phyloP scores from a whole-genome alignment of 1,140 invertebrate species.

The Macrobrachium nipponense region DNA sequence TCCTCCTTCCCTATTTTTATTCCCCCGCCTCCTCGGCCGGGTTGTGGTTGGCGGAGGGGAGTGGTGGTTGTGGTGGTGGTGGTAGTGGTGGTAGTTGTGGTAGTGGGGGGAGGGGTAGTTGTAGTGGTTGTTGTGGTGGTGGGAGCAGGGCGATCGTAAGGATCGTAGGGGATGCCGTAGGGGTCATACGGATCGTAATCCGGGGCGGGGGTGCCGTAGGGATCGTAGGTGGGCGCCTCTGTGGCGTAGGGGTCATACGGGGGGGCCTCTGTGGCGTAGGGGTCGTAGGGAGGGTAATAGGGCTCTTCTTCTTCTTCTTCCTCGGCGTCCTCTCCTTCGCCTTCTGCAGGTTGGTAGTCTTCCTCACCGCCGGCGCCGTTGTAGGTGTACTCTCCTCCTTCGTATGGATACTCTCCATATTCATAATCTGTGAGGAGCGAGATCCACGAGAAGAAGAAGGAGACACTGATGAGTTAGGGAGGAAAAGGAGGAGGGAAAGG shows the following conservation, averaged over 20 bases:
- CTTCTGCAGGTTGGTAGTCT: slow-evolving; percentile 19
- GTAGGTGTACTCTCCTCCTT: slow-evolving; percentile 42
- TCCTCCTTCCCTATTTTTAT: slow-evolving; percentile 20
- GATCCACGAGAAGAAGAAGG: too few relatives aligned
- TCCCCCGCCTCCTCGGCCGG: not conserved
- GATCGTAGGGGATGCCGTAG: not conserved
- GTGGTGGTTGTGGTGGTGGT: slow-evolving; percentile 52
- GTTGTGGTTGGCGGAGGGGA: slow-evolving; percentile 39
- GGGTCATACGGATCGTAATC: slow-evolving; percentile 29
- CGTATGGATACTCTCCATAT: slow-evolving; percentile 18
- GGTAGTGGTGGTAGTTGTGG: slow-evolving; percentile 52
- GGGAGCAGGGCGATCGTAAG: not conserved
- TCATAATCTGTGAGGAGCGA: slow-evolving; percentile 35
- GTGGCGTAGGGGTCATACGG: slow-evolving; percentile 35
- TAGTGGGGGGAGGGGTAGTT: slow-evolving; percentile 32
- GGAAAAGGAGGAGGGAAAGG: not conserved
- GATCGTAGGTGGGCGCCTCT: slow-evolving; percentile 38
- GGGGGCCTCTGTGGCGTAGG: slow-evolving; percentile 39
- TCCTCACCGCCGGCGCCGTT: slow-evolving; percentile 3
- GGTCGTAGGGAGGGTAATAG: slow-evolving; percentile 15
- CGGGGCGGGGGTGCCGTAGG: slow-evolving; percentile 50
- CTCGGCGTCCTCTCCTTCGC: slow-evolving; percentile 1
- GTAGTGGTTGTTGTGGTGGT: slow-evolving; percentile 9
- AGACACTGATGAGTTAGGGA: not conserved
- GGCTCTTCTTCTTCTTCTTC: too few relatives aligned